Percentiles rank a stretch among this genome's conserved stretches.
These are phyloP conservation scores for Drosophila anomelani DNA, from an alignment of 2,888 invertebrate genomes.

Conservation along the genomic window DNA sequence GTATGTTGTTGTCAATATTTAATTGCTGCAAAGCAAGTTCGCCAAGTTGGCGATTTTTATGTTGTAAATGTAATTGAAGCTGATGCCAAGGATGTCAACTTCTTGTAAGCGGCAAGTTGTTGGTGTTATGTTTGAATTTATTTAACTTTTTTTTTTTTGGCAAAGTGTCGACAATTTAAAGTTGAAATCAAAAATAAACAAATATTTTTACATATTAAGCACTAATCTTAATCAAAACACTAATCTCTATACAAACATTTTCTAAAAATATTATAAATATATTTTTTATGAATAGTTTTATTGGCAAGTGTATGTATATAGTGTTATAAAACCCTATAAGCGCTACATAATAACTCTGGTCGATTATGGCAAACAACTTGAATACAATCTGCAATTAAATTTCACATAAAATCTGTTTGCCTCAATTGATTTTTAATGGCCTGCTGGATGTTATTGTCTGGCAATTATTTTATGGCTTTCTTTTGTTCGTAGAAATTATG, in stretches of 20 bases:
- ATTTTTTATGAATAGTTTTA: neutral
- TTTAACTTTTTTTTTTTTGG: slow-evolving; percentile 42
- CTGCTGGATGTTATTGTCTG: slow-evolving; percentile 5
- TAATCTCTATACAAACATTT: neutral
- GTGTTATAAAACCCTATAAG: slow-evolving; percentile 29
- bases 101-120: slow-evolving; percentile 54
- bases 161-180: slow-evolving; percentile 19
- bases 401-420: slow-evolving; percentile 33
- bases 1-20: slow-evolving; percentile 56
- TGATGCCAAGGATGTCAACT: slow-evolving; percentile 81
- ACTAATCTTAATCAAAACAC: no score
- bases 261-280: neutral
- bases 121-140: neutral
- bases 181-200: no score
- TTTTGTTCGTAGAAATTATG: slow-evolving; percentile 5
- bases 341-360: slow-evolving; percentile 36
- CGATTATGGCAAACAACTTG: slow-evolving; percentile 35
- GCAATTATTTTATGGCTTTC: neutral
- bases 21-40: slow-evolving; percentile 37
- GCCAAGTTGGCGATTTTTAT: slow-evolving; percentile 7
- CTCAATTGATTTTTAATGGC: slow-evolving; percentile 30
- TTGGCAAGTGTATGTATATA: neutral
- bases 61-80: slow-evolving; percentile 59
- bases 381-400: slow-evolving; percentile 31
- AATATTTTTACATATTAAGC: no score